phyloP scores from a whole-genome alignment of 2,113 vertebrate species.

The Cyanistes caeruleus region DNA sequence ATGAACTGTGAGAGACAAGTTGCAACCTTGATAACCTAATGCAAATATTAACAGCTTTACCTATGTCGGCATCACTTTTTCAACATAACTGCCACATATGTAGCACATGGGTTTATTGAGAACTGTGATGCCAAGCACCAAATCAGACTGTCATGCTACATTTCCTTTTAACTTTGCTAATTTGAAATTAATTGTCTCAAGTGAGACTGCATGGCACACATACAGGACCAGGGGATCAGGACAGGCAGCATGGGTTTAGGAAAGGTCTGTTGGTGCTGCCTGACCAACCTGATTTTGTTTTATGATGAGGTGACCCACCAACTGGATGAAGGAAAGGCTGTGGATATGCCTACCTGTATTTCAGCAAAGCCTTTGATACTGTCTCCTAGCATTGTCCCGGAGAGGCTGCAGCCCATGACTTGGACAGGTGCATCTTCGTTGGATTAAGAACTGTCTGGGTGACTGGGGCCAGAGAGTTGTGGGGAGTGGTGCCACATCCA shows the following conservation, averaged over 20 bases:
- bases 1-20: background rate
- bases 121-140: background rate
- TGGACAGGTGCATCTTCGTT: accelerated
- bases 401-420: background rate
- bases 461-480: background rate
- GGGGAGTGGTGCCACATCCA: background rate
- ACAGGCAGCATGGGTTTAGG: background rate
- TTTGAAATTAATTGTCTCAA: background rate
- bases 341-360: background rate
- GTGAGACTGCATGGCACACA: background rate
- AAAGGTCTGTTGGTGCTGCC: background rate
- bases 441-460: background rate
- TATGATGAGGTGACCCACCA: background rate
- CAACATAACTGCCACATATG: background rate
- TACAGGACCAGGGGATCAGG: background rate
- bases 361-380: background rate
- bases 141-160: background rate
- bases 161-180: background rate
- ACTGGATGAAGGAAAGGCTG: background rate
- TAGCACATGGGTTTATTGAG: background rate
- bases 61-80: background rate
- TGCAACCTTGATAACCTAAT: background rate
- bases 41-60: background rate
- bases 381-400: background rate
- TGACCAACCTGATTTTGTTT: background rate